Conservation (phyloP, 2,888 invertebrate species). For the Protodeltote pygarga region DNA sequence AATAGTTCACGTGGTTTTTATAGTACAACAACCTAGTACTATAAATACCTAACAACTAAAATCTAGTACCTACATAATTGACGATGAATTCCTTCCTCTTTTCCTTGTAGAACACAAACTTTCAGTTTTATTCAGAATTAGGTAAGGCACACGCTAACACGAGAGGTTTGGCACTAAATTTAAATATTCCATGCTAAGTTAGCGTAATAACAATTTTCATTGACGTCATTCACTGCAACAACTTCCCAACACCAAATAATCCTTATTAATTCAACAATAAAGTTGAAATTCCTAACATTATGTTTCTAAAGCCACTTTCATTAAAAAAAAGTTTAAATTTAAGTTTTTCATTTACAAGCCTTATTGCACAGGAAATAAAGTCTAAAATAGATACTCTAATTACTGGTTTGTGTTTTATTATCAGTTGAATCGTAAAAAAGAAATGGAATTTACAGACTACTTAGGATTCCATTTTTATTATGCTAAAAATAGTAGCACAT, state of each 20-base stretch:
- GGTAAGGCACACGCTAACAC: constrained; percentile 46
- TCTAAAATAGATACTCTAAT: constrained; percentile 1
- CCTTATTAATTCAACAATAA: constrained; percentile 32
- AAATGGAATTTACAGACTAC: constrained; percentile 34
- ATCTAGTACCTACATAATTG: constrained; percentile 8
- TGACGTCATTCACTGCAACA: constrained; percentile 67
- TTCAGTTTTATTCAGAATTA: constrained; percentile 49
- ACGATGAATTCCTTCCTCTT: constrained; percentile 15
- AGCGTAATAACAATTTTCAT: constrained; percentile 63
- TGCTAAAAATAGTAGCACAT: constrained; percentile 41
- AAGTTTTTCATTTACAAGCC: too few relatives aligned
- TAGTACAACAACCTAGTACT: too few relatives aligned
- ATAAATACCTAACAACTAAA: neutral
- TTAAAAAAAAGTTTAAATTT: constrained; percentile 7
- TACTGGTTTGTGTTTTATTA: constrained; percentile 7
- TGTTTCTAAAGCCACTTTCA: constrained; percentile 9
- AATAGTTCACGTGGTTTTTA: too few relatives aligned
- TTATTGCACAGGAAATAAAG: constrained; percentile 3
- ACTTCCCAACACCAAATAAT: constrained; percentile 28
- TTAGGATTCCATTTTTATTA: constrained; percentile 27
- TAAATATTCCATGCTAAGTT: constrained; percentile 42
- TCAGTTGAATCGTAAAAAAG: constrained; percentile 27
- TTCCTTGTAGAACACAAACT: constrained; percentile 28
- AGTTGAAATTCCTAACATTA: constrained; percentile 6
- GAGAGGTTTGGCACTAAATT: constrained; percentile 37